Percentiles rank a stretch among this genome's conserved stretches.
phyloP scores from a whole-genome alignment of 1,140 invertebrate species.

The Scaptomyza hsui region DNA sequence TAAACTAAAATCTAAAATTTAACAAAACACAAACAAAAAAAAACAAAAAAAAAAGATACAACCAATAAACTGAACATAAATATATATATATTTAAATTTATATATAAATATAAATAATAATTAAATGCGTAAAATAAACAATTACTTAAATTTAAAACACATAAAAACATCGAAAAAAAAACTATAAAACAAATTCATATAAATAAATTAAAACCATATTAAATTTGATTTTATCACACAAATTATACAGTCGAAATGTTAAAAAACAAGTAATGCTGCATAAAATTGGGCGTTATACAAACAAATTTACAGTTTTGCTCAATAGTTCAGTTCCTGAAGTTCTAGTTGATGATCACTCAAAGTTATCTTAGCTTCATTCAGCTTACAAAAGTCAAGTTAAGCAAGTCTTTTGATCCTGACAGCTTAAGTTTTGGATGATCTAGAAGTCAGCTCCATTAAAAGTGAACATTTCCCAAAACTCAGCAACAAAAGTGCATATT shows the following conservation, averaged over 20 bases:
- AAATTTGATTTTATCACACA: slow-evolving; percentile 50
- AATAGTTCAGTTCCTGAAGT: no score
- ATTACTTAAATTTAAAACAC: slow-evolving; percentile 35
- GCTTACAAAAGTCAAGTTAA: no score
- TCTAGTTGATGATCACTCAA: no score
- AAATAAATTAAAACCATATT: slow-evolving; percentile 30
- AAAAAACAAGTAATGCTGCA: slow-evolving; percentile 10
- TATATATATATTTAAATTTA: slow-evolving; percentile 10
- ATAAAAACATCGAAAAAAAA: slow-evolving; percentile 37
- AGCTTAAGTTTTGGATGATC: no score
- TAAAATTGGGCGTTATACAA: slow-evolving; percentile 13
- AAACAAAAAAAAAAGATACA: slow-evolving; percentile 35
- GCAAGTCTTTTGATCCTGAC: no score
- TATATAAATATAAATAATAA: slow-evolving; percentile 35
- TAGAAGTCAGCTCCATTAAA: slow-evolving; percentile 2
- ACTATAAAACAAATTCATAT: slow-evolving; percentile 34
- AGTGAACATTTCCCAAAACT: slow-evolving; percentile 10
- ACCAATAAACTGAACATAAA: no score
- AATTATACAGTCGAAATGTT: slow-evolving; percentile 1
- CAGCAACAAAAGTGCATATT: slow-evolving; percentile 10
- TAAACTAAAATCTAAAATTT: slow-evolving; percentile 51
- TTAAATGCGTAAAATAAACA: slow-evolving; percentile 46
- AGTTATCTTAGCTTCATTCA: no score
- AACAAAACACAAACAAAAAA: slow-evolving; percentile 44
- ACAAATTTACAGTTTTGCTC: not conserved